Percentiles rank a stretch among this genome's conserved stretches.
These are phyloP conservation scores for Noturus placidus DNA, from an alignment of 2,113 vertebrate species.

Conservation along the genomic window DNA sequence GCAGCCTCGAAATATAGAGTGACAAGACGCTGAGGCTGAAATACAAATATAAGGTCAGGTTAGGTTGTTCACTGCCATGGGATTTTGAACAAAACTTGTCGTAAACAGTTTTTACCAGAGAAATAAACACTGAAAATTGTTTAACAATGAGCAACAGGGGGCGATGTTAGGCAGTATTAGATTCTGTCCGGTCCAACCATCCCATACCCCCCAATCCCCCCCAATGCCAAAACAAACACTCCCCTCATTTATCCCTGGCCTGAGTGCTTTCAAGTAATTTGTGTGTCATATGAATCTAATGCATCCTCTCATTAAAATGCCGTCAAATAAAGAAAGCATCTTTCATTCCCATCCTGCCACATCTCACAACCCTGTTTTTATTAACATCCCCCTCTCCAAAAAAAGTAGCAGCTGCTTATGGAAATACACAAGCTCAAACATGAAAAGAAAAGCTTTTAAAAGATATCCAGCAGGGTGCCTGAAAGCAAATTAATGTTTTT, in stretches of 20 bases:
- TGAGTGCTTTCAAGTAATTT: slow-evolving; percentile 65
- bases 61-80: not conserved
- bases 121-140: not conserved
- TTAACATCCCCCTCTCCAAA: not conserved
- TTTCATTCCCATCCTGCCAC: slow-evolving; percentile 39
- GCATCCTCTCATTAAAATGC: slow-evolving; percentile 56
- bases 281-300: slow-evolving; percentile 61
- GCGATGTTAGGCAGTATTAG: slow-evolving; percentile 73
- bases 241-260: slow-evolving; percentile 67
- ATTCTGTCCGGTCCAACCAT: slow-evolving; percentile 40
- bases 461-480: slow-evolving; percentile 47
- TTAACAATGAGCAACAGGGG: slow-evolving; percentile 70
- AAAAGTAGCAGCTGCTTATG: slow-evolving; percentile 39
- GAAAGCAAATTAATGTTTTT: slow-evolving; percentile 48
- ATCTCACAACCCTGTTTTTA: slow-evolving; percentile 41
- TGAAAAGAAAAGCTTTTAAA: slow-evolving; percentile 49
- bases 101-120: not conserved
- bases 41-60: not conserved
- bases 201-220: slow-evolving; percentile 39
- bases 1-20: not conserved
- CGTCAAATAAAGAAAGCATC: slow-evolving; percentile 44
- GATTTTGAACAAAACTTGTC: not conserved
- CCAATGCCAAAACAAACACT: slow-evolving; percentile 61
- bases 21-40: not conserved
- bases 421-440: slow-evolving; percentile 49